Conservation (phyloP, 1,140 invertebrate species). For the Drosophila paulistorum region DNA sequence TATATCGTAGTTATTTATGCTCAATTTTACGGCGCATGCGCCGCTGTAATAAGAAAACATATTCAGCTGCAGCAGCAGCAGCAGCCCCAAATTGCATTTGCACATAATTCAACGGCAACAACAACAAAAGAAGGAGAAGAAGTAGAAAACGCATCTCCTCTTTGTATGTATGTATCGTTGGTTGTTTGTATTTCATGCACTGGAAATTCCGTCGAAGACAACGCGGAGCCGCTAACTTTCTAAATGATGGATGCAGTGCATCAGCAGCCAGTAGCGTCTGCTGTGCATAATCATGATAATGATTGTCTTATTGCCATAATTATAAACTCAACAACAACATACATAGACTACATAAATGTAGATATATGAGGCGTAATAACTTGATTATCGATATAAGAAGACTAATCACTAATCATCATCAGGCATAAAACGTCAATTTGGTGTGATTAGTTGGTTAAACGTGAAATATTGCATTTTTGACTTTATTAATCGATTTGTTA, state of each 20-base stretch:
- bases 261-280: conserved; percentile 17
- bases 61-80: conserved; percentile 11
- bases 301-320: conserved; percentile 41
- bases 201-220: conserved; percentile 74
- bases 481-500: no score
- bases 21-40: conserved; percentile 73
- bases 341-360: conserved; percentile 3
- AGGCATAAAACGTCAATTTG: background rate
- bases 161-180: background rate
- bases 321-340: conserved; percentile 1
- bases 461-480: no score
- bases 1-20: conserved; percentile 38
- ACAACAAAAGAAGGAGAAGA: conserved; percentile 62
- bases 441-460: no score
- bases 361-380: background rate
- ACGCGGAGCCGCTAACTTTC: conserved; percentile 72
- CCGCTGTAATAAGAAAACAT: conserved; percentile 51
- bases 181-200: conserved; percentile 60
- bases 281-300: conserved; percentile 64
- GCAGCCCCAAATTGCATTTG: conserved; percentile 67
- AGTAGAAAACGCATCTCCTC: conserved; percentile 34
- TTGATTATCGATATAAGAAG: conserved; percentile 27
- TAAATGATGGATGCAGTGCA: conserved; percentile 54
- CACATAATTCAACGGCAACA: conserved; percentile 77
- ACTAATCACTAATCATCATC: conserved; percentile 2